These are phyloP conservation scores for Artemia franciscana DNA, from an alignment of 1,140 invertebrate species.

Conservation along the genomic window DNA sequence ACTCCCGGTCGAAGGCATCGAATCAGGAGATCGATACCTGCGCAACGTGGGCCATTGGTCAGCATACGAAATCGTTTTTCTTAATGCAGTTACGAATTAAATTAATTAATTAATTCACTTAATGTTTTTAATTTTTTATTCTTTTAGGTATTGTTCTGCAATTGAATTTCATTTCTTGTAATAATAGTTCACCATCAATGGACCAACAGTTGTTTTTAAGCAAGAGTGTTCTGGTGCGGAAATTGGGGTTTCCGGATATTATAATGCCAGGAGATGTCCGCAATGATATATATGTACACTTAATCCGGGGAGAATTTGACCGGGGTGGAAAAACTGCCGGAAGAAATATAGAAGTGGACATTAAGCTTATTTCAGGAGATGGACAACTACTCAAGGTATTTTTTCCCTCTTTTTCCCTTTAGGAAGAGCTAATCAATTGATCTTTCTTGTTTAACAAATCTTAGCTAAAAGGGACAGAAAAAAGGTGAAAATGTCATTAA, in stretches of 20 bases:
- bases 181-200: conserved; percentile 39
- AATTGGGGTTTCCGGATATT: conserved; percentile 77
- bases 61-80: no score
- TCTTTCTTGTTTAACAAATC: no score
- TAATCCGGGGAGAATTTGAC: conserved; percentile 73
- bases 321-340: conserved; percentile 80
- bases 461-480: no score
- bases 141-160: conserved; percentile 39
- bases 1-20: no score
- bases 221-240: conserved; percentile 56
- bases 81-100: no score
- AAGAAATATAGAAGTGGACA: conserved; percentile 73
- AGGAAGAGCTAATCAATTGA: no score
- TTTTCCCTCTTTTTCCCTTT: no score
- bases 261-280: conserved; percentile 79
- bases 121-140: no score
- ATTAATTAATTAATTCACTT: no score
- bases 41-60: no score
- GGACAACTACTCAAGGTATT: conserved; percentile 43
- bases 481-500: no score
- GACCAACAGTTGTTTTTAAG: conserved; percentile 56
- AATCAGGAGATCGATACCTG: no score
- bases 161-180: conserved; percentile 44
- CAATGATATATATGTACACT: conserved; percentile 78
- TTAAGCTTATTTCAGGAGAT: conserved; percentile 50